These are phyloP conservation scores for Protosalanx chinensis DNA, from an alignment of 2,797 vertebrate species.

Conservation along the genomic window DNA sequence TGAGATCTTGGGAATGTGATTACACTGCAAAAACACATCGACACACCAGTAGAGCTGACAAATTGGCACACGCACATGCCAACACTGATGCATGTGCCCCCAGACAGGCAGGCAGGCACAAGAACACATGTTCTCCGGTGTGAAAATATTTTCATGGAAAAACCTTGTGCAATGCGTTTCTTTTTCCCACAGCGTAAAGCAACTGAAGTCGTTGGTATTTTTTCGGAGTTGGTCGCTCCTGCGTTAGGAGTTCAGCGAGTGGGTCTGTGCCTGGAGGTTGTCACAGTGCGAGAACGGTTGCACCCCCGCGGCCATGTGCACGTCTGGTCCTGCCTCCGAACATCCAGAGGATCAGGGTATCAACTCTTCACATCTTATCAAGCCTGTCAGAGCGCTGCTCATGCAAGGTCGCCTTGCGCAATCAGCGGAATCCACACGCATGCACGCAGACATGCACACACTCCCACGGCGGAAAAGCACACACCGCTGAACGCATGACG, in stretches of 20 bases:
- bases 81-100: slow-evolving; percentile 2
- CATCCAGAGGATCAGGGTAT: slow-evolving; percentile 55
- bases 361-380: slow-evolving; percentile 62
- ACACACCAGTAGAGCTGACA: neutral
- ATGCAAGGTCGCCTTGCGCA: slow-evolving; percentile 57
- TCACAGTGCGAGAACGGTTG: neutral
- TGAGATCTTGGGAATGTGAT: too few relatives aligned
- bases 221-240: slow-evolving; percentile 3
- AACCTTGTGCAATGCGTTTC: neutral
- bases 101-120: neutral
- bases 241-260: too few relatives aligned
- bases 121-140: neutral
- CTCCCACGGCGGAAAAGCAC: neutral
- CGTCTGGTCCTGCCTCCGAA: slow-evolving; percentile 48
- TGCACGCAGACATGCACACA: slow-evolving; percentile 4
- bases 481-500: neutral
- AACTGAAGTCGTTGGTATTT: slow-evolving; percentile 20
- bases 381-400: slow-evolving; percentile 52
- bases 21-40: slow-evolving; percentile 7
- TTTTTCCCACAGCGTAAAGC: neutral
- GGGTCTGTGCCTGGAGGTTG: too few relatives aligned
- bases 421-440: slow-evolving; percentile 31
- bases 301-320: slow-evolving; percentile 19
- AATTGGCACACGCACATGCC: slow-evolving; percentile 2
- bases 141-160: too few relatives aligned